Base-by-base conservation (phyloP, 2,888 invertebrate genomes). In the Oconnorella tubifera region DNA sequence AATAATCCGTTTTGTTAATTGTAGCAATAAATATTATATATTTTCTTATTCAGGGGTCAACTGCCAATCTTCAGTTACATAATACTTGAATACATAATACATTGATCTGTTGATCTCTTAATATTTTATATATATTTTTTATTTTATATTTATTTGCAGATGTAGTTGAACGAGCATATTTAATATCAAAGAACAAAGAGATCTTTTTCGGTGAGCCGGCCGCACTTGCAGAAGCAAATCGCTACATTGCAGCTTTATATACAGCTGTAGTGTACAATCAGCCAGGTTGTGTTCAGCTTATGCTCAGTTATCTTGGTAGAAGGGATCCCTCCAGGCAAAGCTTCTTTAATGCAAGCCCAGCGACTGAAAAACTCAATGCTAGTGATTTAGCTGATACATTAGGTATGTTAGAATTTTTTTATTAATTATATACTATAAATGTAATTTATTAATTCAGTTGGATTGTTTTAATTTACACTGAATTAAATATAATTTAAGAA, bases 211-310 rank as follows among this genome's bases (percentile, higher is more conserved):
- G 62, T 6, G 33, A 59, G 25, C 58, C 60, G 53, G 66, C 59
- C 19, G 72, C 66, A 25, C 62, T 73, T 60, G 66, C 68, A 2
- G 72, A 73, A 28, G 69, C 70, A 2, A 73, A 73, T 57, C 64
- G 73, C 33, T 73, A 72, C 58, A 68, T 71, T 51, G 72, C 73
- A 1, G 69, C 72, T 1, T 56, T 73, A 31, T 73, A 61, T 64
- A 70, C 69, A 2, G 68, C 73, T 1, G 59, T 72, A 14, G 67
- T 64, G 53, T 73, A 69, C 66, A 66, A 73, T 63, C 66, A 68
- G 59, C 68, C 70, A n/a, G 62, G 62, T 28, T 73, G 73, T 51
- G 64, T 73, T 27, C 49, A 63, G n/a, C 32, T 69, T 33, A 65
- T 73, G 66, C 59, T 70, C 25, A 25, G 56, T n/a, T 32, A 61